Evolutionary conservation across 1,140 invertebrate genomes (phyloP).

Genomic region (Geopemphigus sp.): DNA sequence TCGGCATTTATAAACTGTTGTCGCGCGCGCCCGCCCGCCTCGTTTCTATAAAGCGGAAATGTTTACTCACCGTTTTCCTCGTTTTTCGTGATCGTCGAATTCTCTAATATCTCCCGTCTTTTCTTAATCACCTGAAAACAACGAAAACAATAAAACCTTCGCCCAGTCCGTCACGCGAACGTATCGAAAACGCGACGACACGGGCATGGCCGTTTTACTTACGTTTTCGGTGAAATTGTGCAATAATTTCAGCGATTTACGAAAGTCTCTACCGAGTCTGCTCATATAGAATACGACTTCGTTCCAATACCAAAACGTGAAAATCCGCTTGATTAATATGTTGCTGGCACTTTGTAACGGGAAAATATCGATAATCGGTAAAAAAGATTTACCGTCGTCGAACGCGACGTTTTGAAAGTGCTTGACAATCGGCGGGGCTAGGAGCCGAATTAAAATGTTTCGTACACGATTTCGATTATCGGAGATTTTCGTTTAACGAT

Average conservation of each 20-base stretch:
- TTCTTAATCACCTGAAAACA: background rate
- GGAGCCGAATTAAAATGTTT: too few relatives aligned
- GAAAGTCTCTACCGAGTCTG: slow-evolving; percentile 56
- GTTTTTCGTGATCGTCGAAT: background rate
- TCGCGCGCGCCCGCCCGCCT: too few relatives aligned
- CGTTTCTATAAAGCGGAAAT: too few relatives aligned
- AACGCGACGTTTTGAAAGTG: too few relatives aligned
- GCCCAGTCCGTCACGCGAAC: background rate
- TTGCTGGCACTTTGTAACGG: slow-evolving; percentile 46
- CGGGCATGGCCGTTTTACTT: too few relatives aligned
- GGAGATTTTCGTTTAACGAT: too few relatives aligned
- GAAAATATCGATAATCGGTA: background rate
- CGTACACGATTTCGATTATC: too few relatives aligned
- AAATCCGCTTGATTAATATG: slow-evolving; percentile 45
- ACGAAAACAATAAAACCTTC: background rate
- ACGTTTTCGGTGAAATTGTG: slow-evolving; percentile 69
- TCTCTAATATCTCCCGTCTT: background rate
- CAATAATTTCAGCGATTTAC: slow-evolving; percentile 62
- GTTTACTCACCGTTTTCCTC: background rate
- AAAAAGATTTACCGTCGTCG: too few relatives aligned
- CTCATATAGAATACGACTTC: slow-evolving; percentile 52
- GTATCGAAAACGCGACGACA: too few relatives aligned
- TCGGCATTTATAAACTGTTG: too few relatives aligned
- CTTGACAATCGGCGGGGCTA: too few relatives aligned
- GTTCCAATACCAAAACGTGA: slow-evolving; percentile 51